Percentiles rank a stretch among this genome's conserved stretches.
Evolutionary conservation across 2,888 invertebrate species (phyloP).

Genomic region (Hermaeophaga mercurialis): DNA sequence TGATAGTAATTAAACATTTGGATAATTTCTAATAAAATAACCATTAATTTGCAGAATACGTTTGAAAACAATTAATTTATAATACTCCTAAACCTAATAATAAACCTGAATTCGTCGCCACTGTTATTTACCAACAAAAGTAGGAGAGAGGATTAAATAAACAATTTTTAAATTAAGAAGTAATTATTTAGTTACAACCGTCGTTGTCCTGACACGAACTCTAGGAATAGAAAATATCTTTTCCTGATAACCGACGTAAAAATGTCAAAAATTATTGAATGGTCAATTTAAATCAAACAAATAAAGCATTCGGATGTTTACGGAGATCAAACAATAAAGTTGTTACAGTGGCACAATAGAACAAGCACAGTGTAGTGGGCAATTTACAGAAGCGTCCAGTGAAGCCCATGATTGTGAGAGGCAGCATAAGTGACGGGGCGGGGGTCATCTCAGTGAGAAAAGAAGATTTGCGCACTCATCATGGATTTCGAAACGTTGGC

Average conservation of each 20-base stretch:
- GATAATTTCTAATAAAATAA: no score
- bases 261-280: constrained; percentile 31
- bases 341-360: constrained; percentile 42
- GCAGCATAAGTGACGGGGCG: constrained; percentile 40
- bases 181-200: background rate
- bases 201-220: background rate
- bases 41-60: no score
- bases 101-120: background rate
- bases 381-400: constrained; percentile 40
- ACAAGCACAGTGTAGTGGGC: constrained; percentile 32
- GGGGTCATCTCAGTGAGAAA: constrained; percentile 43
- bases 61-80: no score
- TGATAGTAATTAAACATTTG: no score
- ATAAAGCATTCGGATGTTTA: constrained; percentile 42
- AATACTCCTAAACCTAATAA: background rate
- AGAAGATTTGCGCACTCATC: constrained; percentile 38
- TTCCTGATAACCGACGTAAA: constrained; percentile 14
- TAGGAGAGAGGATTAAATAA: constrained; percentile 4
- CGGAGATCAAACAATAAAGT: constrained; percentile 40
- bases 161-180: constrained; percentile 2
- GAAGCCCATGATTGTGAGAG: constrained; percentile 46
- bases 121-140: background rate
- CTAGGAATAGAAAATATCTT: constrained; percentile 3
- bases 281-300: constrained; percentile 33
- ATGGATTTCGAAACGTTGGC: constrained; percentile 56